These are phyloP conservation scores for Crenuchus spilurus DNA, from an alignment of 2,797 vertebrate genomes.

Conservation along the genomic window DNA sequence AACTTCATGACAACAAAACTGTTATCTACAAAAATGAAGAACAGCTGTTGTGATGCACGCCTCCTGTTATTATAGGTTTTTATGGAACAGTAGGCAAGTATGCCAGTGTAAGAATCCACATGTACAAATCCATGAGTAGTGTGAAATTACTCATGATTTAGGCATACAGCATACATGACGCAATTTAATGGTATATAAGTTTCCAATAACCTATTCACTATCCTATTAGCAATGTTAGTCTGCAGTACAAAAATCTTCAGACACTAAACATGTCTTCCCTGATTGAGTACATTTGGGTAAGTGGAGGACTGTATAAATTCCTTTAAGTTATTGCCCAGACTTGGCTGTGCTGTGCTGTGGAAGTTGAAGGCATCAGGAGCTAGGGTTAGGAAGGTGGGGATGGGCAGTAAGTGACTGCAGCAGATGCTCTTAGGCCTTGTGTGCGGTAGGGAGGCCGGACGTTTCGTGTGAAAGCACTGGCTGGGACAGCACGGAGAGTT, in stretches of 20 bases:
- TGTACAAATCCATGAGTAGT: too few relatives aligned
- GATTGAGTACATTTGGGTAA: not conserved
- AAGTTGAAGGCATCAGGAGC: not conserved
- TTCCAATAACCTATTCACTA: too few relatives aligned
- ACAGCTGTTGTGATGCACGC: too few relatives aligned
- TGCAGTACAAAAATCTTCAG: not conserved
- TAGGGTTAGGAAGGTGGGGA: constrained; percentile 13
- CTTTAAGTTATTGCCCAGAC: constrained; percentile 29
- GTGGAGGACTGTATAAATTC: not conserved
- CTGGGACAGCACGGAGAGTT: constrained; percentile 41
- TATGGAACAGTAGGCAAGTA: too few relatives aligned
- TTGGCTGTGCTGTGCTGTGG: not conserved
- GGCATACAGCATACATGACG: too few relatives aligned
- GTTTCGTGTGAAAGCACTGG: constrained; percentile 52
- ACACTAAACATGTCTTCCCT: not conserved
- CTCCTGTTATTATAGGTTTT: too few relatives aligned
- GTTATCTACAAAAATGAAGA: too few relatives aligned
- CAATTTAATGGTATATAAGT: too few relatives aligned
- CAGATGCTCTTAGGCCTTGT: constrained; percentile 42
- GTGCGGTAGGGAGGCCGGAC: constrained; percentile 48
- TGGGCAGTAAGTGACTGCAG: constrained; percentile 45
- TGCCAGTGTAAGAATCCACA: too few relatives aligned
- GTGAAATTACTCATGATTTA: too few relatives aligned
- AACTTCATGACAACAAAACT: too few relatives aligned
- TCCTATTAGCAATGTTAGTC: not conserved